A percentile compares a stretch with the other conserved stretches of the same genome.
Conservation (phyloP, 2,888 invertebrate genomes). For the Conops quadrifasciatus region DNA sequence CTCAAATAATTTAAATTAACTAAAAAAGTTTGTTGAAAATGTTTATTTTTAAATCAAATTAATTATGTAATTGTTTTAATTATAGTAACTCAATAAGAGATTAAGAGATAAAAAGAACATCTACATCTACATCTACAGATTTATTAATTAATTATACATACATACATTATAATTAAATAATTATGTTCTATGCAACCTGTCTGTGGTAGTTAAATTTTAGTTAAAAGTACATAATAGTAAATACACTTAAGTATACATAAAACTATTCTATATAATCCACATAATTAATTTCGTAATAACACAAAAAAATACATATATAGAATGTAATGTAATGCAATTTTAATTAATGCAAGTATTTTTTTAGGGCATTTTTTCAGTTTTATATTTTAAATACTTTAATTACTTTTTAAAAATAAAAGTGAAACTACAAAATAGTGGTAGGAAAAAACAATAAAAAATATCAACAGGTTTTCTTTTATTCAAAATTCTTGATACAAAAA, state of each 20-base stretch:
- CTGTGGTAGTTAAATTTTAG: conserved; percentile 66
- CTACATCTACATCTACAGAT: conserved; percentile 1
- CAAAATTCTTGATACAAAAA: too few relatives aligned
- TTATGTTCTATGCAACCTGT: conserved; percentile 56
- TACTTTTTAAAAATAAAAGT: too few relatives aligned
- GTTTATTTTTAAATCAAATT: conserved; percentile 3
- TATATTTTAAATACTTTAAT: too few relatives aligned
- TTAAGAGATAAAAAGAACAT: not conserved
- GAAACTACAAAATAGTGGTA: too few relatives aligned
- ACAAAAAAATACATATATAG: conserved; percentile 1
- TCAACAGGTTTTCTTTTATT: too few relatives aligned
- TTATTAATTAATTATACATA: too few relatives aligned
- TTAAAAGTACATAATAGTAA: conserved; percentile 55
- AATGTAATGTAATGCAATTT: not conserved
- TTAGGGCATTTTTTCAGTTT: not conserved
- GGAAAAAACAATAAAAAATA: too few relatives aligned
- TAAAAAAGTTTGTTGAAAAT: not conserved
- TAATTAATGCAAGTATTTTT: not conserved
- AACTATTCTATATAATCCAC: too few relatives aligned
- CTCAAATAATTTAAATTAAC: too few relatives aligned
- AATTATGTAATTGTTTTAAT: too few relatives aligned
- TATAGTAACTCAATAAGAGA: too few relatives aligned
- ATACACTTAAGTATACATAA: conserved; percentile 13
- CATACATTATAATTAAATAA: conserved; percentile 43
- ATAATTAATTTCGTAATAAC: not conserved